Evolutionary conservation across 2,888 invertebrate genomes (phyloP).

Genomic region (Octonoba sinensis): DNA sequence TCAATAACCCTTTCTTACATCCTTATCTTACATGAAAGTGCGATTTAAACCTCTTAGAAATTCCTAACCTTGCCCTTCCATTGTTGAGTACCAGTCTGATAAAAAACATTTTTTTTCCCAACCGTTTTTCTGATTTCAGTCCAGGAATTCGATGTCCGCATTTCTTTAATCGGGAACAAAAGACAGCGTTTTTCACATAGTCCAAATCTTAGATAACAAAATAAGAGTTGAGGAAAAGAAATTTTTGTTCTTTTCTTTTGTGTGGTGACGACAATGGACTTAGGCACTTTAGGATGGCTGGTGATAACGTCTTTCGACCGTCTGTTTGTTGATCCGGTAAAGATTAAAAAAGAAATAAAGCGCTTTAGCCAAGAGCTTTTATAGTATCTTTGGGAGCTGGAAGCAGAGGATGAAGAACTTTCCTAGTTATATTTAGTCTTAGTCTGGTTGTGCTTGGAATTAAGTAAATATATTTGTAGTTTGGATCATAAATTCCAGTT

Average conservation of each 20-base stretch:
- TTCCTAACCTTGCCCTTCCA: conserved; percentile 28
- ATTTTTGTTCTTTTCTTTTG: conserved; percentile 35
- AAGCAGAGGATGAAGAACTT: too few relatives aligned
- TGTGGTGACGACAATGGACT: conserved; percentile 29
- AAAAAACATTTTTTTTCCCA: conserved; percentile 27
- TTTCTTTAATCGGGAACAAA: conserved; percentile 25
- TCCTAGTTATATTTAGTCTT: too few relatives aligned
- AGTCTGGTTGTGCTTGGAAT: too few relatives aligned
- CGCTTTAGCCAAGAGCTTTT: conserved; percentile 29
- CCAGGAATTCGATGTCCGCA: conserved; percentile 28
- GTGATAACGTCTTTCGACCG: conserved; percentile 20
- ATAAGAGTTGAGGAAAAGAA: conserved; percentile 15
- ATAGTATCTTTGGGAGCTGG: neutral
- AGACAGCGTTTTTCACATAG: conserved; percentile 26
- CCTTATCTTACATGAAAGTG: conserved; percentile 12
- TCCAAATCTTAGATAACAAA: conserved; percentile 24
- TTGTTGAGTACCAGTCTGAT: conserved; percentile 15
- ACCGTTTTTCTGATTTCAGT: conserved; percentile 18
- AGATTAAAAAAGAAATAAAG: conserved; percentile 21
- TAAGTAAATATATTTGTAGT: too few relatives aligned
- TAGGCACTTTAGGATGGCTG: conserved; percentile 27
- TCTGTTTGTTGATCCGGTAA: conserved; percentile 39
- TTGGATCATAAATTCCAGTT: too few relatives aligned
- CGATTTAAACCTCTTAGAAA: conserved; percentile 11
- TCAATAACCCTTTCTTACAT: conserved; percentile 16